Evolutionary conservation across 2,797 vertebrate genomes (phyloP).

Genomic region (Dipus sagitta): DNA sequence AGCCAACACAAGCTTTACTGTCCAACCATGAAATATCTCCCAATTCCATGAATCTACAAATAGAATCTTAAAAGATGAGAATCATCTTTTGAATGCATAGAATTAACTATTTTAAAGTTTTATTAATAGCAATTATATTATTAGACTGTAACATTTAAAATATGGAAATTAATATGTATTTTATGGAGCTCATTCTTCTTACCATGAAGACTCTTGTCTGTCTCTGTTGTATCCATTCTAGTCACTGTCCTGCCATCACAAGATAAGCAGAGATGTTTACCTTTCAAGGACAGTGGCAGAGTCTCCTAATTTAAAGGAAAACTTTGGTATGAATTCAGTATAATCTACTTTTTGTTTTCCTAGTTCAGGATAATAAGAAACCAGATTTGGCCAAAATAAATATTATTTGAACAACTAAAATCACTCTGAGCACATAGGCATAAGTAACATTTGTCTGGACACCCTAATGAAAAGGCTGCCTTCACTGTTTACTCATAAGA

Average conservation of each 20-base stretch:
- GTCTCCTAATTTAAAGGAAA: background rate
- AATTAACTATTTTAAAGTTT: constrained; percentile 37
- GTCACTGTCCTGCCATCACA: background rate
- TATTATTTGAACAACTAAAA: constrained; percentile 24
- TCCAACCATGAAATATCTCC: background rate
- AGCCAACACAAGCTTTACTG: background rate
- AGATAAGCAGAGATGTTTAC: background rate
- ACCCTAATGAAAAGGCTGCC: background rate
- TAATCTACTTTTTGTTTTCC: background rate
- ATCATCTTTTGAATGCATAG: background rate
- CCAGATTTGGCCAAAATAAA: constrained; percentile 59
- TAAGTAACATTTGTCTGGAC: background rate
- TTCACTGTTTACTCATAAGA: background rate
- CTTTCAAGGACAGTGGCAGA: background rate
- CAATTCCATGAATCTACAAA: background rate
- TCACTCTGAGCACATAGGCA: background rate
- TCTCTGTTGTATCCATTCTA: background rate
- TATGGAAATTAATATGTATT: constrained; percentile 50
- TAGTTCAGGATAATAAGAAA: constrained; percentile 54
- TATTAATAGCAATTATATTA: constrained; percentile 47
- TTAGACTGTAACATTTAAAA: constrained; percentile 64
- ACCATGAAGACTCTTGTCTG: background rate
- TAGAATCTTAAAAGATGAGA: background rate
- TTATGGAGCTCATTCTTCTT: background rate
- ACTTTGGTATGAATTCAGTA: constrained; percentile 2